These are phyloP conservation scores for Protophormia terraenovae DNA, from an alignment of 2,888 invertebrate species.

Conservation along the genomic window DNA sequence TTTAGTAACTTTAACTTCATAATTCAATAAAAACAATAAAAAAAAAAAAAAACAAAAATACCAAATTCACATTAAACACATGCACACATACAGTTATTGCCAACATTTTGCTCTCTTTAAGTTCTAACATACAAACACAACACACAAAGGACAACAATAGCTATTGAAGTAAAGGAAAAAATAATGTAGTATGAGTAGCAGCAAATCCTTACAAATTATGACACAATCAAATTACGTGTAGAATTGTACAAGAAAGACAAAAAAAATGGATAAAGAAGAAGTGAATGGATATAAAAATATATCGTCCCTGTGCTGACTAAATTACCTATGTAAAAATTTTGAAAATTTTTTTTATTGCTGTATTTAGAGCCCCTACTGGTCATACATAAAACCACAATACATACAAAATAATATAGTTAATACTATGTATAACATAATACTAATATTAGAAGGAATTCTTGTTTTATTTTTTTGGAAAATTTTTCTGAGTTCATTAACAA, in stretches of 20 bases:
- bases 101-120: background rate
- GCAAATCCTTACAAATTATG: slow-evolving; percentile 67
- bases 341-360: too few relatives aligned
- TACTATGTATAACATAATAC: too few relatives aligned
- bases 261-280: background rate
- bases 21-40: slow-evolving; percentile 79
- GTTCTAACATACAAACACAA: background rate
- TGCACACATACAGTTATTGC: background rate
- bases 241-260: slow-evolving; percentile 24
- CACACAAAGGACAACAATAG: background rate
- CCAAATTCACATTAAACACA: slow-evolving; percentile 9
- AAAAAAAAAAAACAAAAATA: slow-evolving; percentile 68
- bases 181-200: background rate
- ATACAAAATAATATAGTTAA: too few relatives aligned
- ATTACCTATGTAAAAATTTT: too few relatives aligned
- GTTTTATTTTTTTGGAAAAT: too few relatives aligned
- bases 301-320: too few relatives aligned
- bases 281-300: slow-evolving; percentile 27
- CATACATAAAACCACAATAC: too few relatives aligned
- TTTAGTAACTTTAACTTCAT: slow-evolving; percentile 77
- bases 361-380: too few relatives aligned
- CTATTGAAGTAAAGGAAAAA: background rate
- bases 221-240: slow-evolving; percentile 67
- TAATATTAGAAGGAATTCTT: too few relatives aligned
- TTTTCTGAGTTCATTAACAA: too few relatives aligned